Base-by-base conservation (phyloP, 1,140 invertebrate species). In the Aphelenchoides fujianensis region DNA sequence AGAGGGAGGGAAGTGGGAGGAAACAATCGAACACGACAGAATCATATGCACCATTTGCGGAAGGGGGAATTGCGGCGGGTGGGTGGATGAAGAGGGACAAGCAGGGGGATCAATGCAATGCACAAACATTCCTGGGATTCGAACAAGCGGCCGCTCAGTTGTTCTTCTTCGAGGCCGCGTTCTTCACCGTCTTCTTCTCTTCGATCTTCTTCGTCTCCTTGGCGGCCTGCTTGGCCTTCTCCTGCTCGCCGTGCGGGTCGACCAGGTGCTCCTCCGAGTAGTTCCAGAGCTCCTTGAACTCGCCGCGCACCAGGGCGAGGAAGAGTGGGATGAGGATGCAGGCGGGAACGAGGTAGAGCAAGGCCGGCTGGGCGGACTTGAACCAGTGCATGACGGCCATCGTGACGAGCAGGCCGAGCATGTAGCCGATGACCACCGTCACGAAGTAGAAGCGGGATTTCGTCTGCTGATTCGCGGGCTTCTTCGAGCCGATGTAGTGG, bases 311-410 rank as follows among this genome's bases (percentile, higher is more conserved):
- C 28, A 95, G 84, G 12, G 95, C 95, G 0, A 97, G 85, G 2
- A 90, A 82, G 1, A 97, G 83, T 2, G 97, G 96, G 37, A 92
- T 91, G 62, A 90, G 91, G 73, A 97, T 86, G 87, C 97, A 98
- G 7, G 92, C 91, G 23, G 97, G 97, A 69, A 98, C 96, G 63
- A 99, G 88, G 85, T 99, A 99, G 35, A 99, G 85, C 30, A 99
- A 87, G 70, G 97, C 97, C 0, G 97, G 97, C 88, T 99, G 92
- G 28, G 82, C 82, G 27, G 84, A 82, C 85, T 96, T 95, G 86
- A 95, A 99, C 61, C 95, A 88, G 86, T 98, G 94, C 94, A 99
- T 98, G 53, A 99, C 92, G 71, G 94, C 89, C 84, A 98, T 97
- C 0, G 97, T 99, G 1, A 91, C 88, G 76, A 97, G 85, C 55